phyloP scores from a whole-genome alignment of 2,888 invertebrate genomes.

The Lepidocyrtoides sp. region DNA sequence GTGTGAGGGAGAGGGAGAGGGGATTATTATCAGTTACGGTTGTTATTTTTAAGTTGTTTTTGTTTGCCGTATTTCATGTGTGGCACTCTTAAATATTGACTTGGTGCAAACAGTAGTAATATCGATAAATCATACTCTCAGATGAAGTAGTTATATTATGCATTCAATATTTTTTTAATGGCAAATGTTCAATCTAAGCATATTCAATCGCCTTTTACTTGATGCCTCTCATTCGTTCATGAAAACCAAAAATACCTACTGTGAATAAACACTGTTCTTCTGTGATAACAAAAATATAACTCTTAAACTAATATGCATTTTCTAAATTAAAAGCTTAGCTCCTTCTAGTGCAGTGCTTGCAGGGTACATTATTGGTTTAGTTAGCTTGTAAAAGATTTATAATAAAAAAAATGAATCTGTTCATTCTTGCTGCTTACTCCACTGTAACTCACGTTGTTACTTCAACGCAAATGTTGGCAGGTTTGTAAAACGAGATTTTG shows the following conservation, averaged over 20 bases:
- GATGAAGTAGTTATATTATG: too few relatives aligned
- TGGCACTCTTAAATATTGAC: background rate
- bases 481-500: constrained; percentile 76
- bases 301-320: background rate
- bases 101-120: background rate
- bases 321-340: constrained; percentile 19
- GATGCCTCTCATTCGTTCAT: too few relatives aligned
- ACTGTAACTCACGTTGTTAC: background rate
- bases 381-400: constrained; percentile 6
- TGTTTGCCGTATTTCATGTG: background rate
- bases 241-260: too few relatives aligned
- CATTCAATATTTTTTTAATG: too few relatives aligned
- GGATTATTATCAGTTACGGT: background rate
- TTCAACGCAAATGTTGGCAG: constrained; percentile 14
- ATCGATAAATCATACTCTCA: background rate
- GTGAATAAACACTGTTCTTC: background rate
- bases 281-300: background rate
- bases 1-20: too few relatives aligned
- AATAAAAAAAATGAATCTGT: constrained; percentile 26
- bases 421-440: background rate
- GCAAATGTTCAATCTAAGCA: too few relatives aligned
- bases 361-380: constrained; percentile 24
- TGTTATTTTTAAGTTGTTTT: background rate
- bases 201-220: too few relatives aligned
- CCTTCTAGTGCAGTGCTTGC: constrained; percentile 18